Base-by-base conservation (phyloP, 2,797 vertebrate genomes). In the Monodelphis domestica region DNA sequence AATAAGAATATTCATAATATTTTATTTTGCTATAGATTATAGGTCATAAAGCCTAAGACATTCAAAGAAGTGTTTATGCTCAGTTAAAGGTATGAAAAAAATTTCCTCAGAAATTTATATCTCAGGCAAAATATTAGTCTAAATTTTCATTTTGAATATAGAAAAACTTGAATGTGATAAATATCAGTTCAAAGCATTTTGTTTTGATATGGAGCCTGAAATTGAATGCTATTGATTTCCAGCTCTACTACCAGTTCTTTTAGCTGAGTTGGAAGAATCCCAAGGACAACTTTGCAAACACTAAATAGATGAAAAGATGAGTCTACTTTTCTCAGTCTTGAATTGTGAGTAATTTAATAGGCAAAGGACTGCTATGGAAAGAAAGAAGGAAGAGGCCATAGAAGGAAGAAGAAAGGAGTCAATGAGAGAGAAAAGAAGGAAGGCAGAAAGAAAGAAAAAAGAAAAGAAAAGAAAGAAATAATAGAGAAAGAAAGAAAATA, bases 101-200 rank as follows among this genome's bases (percentile, higher is more conserved):
- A 26, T 45, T 78, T 78, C 3, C 70, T 45, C 21, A 45, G n/a
- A 78, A 78, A 78, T 78, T 78, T 45, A 78, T 78, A 21, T 78
- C 63, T 59, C n/a, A 70, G n/a, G 45, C 24, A 78, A 45, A 78
- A 78, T 45, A 95, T 93, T 63, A 78, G 53, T 87, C 89, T 24
- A 12, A 96, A 56, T 87, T 95, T 9, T 94, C 51, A 88, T 88
- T 95, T 95, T 52, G 91, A 96, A 95, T 30, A 92, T 90, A 54
- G 51, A 93, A 88, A 91, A 5, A 90, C 51, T 92, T 89, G 38
- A 30, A 51, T 93, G 38, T 96, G 54, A 59, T 93, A 92, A 94
- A 5, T 78, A 89, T 90, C 89, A 90, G 57, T 29, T 29, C n/a
- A 45, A 53, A 78, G n/a, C 1, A 26, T 87, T 91, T 91, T 89